Conservation (phyloP, 2,113 vertebrate genomes). For the Anhinga rufa region DNA sequence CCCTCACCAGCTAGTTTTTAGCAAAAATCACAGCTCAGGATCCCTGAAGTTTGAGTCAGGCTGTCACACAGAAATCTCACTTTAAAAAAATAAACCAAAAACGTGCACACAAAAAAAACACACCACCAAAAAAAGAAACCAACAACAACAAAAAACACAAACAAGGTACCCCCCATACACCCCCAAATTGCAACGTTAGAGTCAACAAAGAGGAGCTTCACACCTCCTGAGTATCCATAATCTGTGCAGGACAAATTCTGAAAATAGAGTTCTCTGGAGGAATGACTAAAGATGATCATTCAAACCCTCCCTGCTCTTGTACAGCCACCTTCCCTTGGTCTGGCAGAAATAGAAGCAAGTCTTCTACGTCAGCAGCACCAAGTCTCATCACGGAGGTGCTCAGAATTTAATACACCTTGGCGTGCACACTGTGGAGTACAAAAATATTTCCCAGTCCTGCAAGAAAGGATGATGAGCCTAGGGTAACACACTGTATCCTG, state of each 20-base stretch:
- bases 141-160: neutral
- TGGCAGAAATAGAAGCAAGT: neutral
- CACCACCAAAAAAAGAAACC: neutral
- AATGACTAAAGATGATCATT: conserved; percentile 33
- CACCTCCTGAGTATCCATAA: neutral
- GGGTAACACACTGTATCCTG: rapidly evolving
- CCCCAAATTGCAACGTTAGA: neutral
- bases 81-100: neutral
- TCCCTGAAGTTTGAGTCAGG: neutral
- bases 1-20: neutral
- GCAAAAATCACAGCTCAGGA: neutral
- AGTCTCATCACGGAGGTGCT: rapidly evolving
- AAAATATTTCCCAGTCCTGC: neutral
- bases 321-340: conserved; percentile 1
- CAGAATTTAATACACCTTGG: neutral
- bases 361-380: neutral
- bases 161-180: neutral
- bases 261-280: conserved; percentile 50
- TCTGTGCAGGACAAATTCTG: conserved; percentile 31
- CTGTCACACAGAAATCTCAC: neutral
- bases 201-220: conserved; percentile 23
- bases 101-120: neutral
- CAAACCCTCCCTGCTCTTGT: neutral
- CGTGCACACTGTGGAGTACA: neutral
- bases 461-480: neutral